Evolutionary conservation across 2,797 vertebrate genomes (phyloP).

Genomic region (Darevskia nairensis): DNA sequence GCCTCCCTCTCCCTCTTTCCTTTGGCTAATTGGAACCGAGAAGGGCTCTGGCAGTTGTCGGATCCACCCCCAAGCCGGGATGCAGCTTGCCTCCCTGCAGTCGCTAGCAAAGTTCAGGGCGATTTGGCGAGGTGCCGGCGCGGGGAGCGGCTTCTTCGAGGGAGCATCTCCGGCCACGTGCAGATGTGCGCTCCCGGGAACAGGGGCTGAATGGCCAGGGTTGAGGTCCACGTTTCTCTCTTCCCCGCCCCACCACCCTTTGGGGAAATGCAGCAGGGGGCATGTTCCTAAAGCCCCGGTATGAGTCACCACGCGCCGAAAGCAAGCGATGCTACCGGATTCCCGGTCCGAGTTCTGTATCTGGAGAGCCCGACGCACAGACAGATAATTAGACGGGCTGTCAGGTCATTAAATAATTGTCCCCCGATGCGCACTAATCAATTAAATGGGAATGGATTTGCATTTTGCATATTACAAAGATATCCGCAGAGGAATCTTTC

Average conservation of each 20-base stretch:
- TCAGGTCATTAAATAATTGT: neutral
- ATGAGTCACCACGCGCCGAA: neutral
- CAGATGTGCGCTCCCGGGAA: constrained; percentile 22
- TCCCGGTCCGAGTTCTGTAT: neutral
- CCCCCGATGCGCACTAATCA: neutral
- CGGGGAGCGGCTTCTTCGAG: constrained; percentile 56
- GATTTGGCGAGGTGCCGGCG: constrained; percentile 60
- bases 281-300: no score
- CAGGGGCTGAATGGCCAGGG: neutral
- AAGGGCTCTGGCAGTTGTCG: constrained; percentile 72
- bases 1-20: constrained; percentile 1
- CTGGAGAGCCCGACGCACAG: neutral
- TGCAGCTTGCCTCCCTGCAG: constrained; percentile 66
- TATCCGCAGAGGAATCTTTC: neutral
- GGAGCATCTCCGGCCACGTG: constrained; percentile 74
- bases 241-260: no score
- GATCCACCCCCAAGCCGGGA: constrained; percentile 76
- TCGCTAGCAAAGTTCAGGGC: constrained; percentile 77
- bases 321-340: no score
- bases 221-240: neutral
- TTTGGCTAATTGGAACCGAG: constrained; percentile 81
- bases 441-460: neutral
- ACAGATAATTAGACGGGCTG: neutral
- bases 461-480: neutral
- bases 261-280: neutral